A percentile compares a stretch with the other conserved stretches of the same genome.
phyloP scores from a whole-genome alignment of 2,888 invertebrate genomes.

The Hypomecis atomaria region DNA sequence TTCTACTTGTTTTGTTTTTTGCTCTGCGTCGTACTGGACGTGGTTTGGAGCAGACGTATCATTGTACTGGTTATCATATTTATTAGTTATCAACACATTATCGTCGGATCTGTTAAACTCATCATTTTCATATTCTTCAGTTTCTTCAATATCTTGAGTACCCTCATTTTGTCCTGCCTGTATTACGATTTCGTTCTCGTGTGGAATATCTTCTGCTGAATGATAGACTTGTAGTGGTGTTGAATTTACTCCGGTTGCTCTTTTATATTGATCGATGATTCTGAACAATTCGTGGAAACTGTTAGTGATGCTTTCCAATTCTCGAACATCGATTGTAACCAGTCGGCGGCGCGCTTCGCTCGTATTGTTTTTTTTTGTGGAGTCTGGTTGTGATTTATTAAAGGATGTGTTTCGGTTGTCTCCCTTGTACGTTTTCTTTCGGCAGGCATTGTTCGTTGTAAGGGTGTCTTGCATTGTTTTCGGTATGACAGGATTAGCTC shows the following conservation, averaged over 20 bases:
- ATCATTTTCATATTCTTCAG: conserved; percentile 33
- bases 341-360: conserved; percentile 38
- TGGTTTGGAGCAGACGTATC: conserved; percentile 24
- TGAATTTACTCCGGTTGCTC: conserved; percentile 31
- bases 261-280: conserved; percentile 57
- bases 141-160: conserved; percentile 22
- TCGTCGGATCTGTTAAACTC: conserved; percentile 60
- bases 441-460: conserved; percentile 41
- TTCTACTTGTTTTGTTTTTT: neutral
- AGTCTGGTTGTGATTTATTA: conserved; percentile 59
- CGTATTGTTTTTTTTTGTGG: conserved; percentile 53
- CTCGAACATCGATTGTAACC: conserved; percentile 47
- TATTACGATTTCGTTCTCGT: conserved; percentile 18
- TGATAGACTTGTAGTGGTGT: neutral
- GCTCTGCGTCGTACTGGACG: neutral
- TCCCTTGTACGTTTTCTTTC: conserved; percentile 51
- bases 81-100: conserved; percentile 61
- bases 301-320: conserved; percentile 55
- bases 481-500: conserved; percentile 60
- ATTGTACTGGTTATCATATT: conserved; percentile 47
- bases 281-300: conserved; percentile 56
- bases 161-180: conserved; percentile 9
- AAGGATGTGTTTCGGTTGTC: conserved; percentile 35
- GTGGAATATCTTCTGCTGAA: neutral
- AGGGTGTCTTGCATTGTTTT: conserved; percentile 52